phyloP scores from a whole-genome alignment of 2,888 invertebrate genomes.

The Thera obeliscata region DNA sequence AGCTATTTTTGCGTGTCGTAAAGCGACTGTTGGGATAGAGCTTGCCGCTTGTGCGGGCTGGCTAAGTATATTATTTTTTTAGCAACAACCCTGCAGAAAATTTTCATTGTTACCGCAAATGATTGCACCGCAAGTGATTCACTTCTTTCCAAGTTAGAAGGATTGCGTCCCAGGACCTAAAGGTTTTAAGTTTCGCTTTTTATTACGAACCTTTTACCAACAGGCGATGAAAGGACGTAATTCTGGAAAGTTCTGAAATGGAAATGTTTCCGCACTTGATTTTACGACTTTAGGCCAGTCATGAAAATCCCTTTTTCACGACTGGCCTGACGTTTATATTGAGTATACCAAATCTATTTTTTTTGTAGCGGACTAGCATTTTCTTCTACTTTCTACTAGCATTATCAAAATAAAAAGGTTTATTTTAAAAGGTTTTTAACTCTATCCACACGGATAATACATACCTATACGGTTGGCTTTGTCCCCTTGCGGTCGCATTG shows the following conservation, averaged over 20 bases:
- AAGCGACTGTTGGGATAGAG: constrained; percentile 45
- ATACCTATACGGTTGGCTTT: constrained; percentile 8
- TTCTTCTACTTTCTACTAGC: not conserved
- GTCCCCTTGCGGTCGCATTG: constrained; percentile 20
- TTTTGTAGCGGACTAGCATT: not conserved
- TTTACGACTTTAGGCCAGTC: constrained; percentile 27
- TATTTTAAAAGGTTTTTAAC: not conserved
- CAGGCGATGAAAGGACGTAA: constrained; percentile 16
- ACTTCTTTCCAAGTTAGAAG: constrained; percentile 13
- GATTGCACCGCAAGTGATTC: constrained; percentile 38
- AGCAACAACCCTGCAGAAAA: constrained; percentile 38
- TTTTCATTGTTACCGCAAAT: constrained; percentile 41
- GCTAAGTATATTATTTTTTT: constrained; percentile 48
- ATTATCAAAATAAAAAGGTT: not conserved
- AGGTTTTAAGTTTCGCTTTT: constrained; percentile 9
- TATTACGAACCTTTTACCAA: constrained; percentile 18
- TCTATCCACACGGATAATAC: not conserved
- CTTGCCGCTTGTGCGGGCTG: constrained; percentile 40
- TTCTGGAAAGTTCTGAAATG: constrained; percentile 16
- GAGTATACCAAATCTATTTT: too few species aligned
- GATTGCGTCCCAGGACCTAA: constrained; percentile 6
- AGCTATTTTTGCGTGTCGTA: constrained; percentile 53
- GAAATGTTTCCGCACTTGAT: constrained; percentile 28
- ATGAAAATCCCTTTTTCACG: constrained; percentile 7
- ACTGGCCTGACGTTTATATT: too few species aligned